These are phyloP conservation scores for Campoletis raptor DNA, from an alignment of 2,888 invertebrate genomes.

Conservation along the genomic window DNA sequence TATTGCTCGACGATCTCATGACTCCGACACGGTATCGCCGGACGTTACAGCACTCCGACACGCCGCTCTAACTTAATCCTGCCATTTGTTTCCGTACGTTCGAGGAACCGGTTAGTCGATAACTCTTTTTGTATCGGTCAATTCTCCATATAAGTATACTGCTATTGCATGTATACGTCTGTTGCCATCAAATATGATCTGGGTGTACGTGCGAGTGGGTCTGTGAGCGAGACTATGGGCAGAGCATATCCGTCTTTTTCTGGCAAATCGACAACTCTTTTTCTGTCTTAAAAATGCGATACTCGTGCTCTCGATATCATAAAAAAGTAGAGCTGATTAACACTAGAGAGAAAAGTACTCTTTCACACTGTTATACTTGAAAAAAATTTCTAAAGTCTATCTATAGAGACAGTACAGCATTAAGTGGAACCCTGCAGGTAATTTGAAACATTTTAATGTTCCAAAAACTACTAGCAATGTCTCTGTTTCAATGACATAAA, in stretches of 20 bases:
- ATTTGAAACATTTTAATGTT: too few species aligned
- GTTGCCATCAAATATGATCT: conserved; percentile 35
- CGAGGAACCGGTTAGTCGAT: conserved; percentile 70
- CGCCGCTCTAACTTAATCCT: conserved; percentile 70
- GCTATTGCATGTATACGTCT: conserved; percentile 3
- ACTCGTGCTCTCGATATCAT: conserved; percentile 38
- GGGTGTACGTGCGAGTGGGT: neutral
- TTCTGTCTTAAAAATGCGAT: conserved; percentile 46
- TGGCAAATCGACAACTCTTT: conserved; percentile 45
- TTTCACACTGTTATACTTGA: neutral
- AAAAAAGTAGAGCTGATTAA: conserved; percentile 54
- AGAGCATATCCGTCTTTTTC: neutral
- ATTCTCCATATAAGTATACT: conserved; percentile 31
- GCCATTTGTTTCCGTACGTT: conserved; percentile 73
- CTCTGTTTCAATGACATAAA: too few species aligned
- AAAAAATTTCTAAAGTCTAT: neutral
- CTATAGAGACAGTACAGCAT: too few species aligned
- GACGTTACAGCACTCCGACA: conserved; percentile 61
- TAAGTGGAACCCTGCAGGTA: too few species aligned
- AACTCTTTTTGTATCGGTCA: conserved; percentile 64
- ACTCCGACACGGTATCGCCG: conserved; percentile 62
- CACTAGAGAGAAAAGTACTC: conserved; percentile 19
- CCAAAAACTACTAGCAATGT: too few species aligned
- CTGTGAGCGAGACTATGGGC: neutral
- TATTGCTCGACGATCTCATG: conserved; percentile 65